Evolutionary conservation across 35 echinoderm and acorn worm genomes (phyloP).

Genomic region (Apostichopus californicus): DNA sequence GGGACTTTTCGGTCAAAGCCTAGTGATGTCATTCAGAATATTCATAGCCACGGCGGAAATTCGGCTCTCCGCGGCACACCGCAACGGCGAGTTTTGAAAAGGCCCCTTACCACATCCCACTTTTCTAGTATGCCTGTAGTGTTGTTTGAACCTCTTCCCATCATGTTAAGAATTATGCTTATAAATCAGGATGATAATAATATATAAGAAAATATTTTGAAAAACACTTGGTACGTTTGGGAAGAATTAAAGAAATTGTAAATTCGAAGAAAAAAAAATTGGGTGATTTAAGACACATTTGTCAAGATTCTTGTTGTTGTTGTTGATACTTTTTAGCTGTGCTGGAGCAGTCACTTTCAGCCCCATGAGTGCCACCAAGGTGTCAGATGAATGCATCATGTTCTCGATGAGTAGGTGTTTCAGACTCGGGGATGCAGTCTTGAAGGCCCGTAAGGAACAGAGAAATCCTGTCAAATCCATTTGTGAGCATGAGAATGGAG

Average conservation of each 20-base stretch:
- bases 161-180: too few species aligned
- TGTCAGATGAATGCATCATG: constrained; percentile 44
- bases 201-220: background rate
- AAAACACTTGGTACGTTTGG: background rate
- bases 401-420: constrained; percentile 80
- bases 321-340: constrained; percentile 49
- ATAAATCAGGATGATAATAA: background rate
- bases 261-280: background rate
- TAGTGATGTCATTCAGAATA: too few species aligned
- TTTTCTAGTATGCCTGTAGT: too few species aligned
- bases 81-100: too few species aligned
- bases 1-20: too few species aligned
- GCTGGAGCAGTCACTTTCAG: constrained; percentile 43
- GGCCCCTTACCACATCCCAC: too few species aligned
- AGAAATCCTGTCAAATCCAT: constrained; percentile 63
- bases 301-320: background rate
- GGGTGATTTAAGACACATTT: background rate
- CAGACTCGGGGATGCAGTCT: constrained; percentile 67
- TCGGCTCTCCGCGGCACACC: too few species aligned
- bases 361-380: constrained; percentile 43
- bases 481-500: constrained; percentile 63
- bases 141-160: too few species aligned
- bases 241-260: background rate
- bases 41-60: too few species aligned
- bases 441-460: constrained; percentile 49